Evolutionary conservation across 2,797 vertebrate genomes (phyloP), one percentile per base, ranked within the genome.

Genomic region (Poeciliopsis infans): DNA sequence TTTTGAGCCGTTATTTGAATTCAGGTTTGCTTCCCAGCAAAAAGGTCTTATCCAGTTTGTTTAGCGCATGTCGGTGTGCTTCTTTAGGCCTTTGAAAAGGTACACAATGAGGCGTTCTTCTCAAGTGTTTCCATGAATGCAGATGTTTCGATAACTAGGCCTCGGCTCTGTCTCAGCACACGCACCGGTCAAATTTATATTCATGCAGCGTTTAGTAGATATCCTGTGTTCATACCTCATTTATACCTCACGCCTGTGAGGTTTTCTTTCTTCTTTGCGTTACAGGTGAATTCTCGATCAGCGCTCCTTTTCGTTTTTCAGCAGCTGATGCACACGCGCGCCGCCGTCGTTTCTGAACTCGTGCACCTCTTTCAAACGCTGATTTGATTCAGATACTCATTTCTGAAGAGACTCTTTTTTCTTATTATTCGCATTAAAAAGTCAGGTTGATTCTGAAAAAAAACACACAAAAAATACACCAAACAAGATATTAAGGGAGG

Each of bases 1-100:
- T 86, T 86, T 83, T 7, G 2, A 82, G 88, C 46, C 82, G 74
- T 85, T 82, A 72, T 88, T 88, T 83, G 41, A 89, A 88, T 84
- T 86, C 78, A 61, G 64, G 46, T 45, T 41, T 79, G 84, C 80
- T 74, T 81, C 77, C 23, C 61, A 49, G 78, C 61, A 83, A 88
- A 83, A 51, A 5, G 36, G 81, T 77, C 68, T 81, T 53, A 76
- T 87, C 59, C 71, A 53, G 49, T 83, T 72, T 79, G 73, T 85
- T 81, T 75, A 43, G 55, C 79, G 72, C 25, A 45, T 41, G 11
- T 80, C 72, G 57, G 11, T 77, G 75, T 36, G 33, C 75, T 74
- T 77, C 61, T 79, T 55, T 76, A 25, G 15, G 79, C 20, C 43
- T 49, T 33, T 43, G 11, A 78, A 57, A 51, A 43, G 51, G 23